phyloP scores from a whole-genome alignment of 2,797 vertebrate species.

The Rhynchonycteris naso region DNA sequence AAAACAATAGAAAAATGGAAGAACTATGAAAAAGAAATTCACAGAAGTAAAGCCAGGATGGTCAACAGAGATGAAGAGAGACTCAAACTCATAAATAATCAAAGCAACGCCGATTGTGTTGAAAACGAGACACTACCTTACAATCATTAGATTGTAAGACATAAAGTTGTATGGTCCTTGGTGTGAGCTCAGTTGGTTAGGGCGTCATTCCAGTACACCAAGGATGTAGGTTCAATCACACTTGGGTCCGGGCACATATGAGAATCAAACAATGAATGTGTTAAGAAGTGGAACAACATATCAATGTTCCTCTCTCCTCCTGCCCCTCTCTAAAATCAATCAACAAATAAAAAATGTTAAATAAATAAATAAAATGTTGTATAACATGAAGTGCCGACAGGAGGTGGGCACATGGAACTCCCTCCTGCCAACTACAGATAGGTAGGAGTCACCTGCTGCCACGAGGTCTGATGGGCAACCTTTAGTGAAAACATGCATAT shows the following conservation, averaged over 20 bases:
- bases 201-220: too few species aligned
- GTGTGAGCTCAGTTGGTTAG: too few species aligned
- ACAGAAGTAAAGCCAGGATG: background rate
- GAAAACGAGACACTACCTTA: background rate
- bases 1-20: background rate
- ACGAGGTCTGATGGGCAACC: background rate
- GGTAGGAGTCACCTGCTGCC: too few species aligned
- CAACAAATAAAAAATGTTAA: too few species aligned
- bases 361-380: background rate
- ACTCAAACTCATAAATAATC: background rate
- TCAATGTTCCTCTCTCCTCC: too few species aligned
- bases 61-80: background rate
- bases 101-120: background rate
- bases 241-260: too few species aligned
- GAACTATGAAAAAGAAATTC: constrained; percentile 9
- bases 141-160: background rate
- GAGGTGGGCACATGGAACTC: background rate
- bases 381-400: background rate
- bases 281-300: too few species aligned
- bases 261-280: too few species aligned
- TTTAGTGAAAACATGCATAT: background rate
- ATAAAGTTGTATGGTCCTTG: background rate
- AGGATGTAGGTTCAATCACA: too few species aligned
- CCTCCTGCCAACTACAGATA: background rate
- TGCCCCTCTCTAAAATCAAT: too few species aligned